Evolutionary conservation across 2,113 vertebrate species (phyloP).

Genomic region (Peucedramus taeniatus): DNA sequence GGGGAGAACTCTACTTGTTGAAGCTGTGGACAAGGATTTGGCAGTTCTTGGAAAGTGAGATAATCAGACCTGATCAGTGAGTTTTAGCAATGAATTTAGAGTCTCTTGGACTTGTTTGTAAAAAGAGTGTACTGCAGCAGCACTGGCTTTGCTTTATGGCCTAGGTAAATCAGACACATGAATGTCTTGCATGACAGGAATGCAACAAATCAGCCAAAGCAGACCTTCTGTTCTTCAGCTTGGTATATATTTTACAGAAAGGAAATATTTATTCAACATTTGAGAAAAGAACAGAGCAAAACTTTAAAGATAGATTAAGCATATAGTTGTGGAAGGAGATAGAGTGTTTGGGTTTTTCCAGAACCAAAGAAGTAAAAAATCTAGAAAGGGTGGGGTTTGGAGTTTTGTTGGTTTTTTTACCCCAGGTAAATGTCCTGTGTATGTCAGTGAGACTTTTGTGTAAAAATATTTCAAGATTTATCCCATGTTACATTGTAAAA

Average conservation of each 20-base stretch:
- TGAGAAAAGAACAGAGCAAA: background rate
- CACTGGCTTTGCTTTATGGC: background rate
- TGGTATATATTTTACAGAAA: background rate
- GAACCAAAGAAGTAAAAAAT: background rate
- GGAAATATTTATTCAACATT: background rate
- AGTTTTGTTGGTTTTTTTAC: background rate
- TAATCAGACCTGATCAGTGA: background rate
- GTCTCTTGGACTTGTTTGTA: background rate
- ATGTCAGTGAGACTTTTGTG: background rate
- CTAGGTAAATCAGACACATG: background rate
- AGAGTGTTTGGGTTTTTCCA: background rate
- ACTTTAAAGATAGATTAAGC: background rate
- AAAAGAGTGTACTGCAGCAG: background rate
- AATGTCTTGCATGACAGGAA: background rate
- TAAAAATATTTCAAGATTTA: background rate
- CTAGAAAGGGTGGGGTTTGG: background rate
- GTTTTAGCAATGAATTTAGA: background rate
- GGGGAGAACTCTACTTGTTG: background rate
- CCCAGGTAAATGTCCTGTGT: background rate
- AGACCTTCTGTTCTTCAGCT: background rate
- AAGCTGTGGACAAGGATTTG: background rate
- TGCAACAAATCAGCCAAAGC: background rate
- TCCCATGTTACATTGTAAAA: background rate
- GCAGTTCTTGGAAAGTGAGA: background rate
- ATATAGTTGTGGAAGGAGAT: background rate